A percentile compares a stretch with the other conserved stretches of the same genome.
These are phyloP conservation scores for Eunapius fragilis DNA, from an alignment of 37 sponge, comb jelly and placozoan species.

Conservation along the genomic window DNA sequence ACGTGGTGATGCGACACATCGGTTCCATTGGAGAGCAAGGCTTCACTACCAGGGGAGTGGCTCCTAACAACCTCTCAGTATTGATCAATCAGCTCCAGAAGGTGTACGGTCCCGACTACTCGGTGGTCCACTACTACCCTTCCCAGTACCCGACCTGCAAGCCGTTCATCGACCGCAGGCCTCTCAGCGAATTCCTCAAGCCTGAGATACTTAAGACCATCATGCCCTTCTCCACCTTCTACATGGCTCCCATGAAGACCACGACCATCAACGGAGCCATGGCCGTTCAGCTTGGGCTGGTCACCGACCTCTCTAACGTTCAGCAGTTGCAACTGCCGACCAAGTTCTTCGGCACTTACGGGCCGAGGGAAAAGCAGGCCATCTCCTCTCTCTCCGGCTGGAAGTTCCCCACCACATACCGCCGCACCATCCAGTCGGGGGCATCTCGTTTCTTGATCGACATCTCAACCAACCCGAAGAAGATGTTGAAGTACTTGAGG, in stretches of 20 bases:
- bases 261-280: background rate
- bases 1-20: conserved; percentile 8
- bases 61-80: background rate
- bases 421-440: background rate
- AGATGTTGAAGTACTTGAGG: background rate
- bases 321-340: background rate
- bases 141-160: conserved; percentile 1
- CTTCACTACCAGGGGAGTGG: background rate
- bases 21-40: conserved; percentile 7
- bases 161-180: background rate
- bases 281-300: background rate
- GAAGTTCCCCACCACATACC: background rate
- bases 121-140: background rate
- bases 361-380: background rate
- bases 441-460: background rate
- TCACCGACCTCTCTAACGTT: background rate
- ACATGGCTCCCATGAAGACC: background rate
- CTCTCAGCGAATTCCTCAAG: background rate
- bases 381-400: background rate
- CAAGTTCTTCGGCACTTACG: background rate
- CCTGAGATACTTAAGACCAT: background rate
- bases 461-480: background rate
- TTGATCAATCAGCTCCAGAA: conserved; percentile 8
- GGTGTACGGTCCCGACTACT: conserved; percentile 13
- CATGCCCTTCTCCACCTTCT: background rate